phyloP scores from a whole-genome alignment of 2,797 vertebrate species.

The Microhierax caerulescens region DNA sequence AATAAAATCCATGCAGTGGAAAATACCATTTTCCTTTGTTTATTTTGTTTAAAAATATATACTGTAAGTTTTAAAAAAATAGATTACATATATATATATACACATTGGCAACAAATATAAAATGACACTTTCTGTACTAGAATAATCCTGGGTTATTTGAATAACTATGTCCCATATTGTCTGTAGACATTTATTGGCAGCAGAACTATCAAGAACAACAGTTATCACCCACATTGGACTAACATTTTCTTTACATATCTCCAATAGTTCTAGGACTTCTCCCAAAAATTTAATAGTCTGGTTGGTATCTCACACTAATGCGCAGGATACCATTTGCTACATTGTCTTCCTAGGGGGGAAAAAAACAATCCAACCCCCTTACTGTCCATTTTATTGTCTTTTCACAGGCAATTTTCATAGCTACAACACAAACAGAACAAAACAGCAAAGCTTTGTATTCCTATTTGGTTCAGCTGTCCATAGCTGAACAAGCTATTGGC shows the following conservation, averaged over 20 bases:
- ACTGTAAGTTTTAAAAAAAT: slow-evolving; percentile 34
- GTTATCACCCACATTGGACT: neutral
- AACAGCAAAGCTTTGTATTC: neutral
- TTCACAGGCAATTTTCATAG: neutral
- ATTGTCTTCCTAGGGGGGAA: neutral
- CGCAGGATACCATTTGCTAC: neutral
- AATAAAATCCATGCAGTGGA: neutral
- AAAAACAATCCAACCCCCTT: neutral
- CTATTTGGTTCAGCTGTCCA: neutral
- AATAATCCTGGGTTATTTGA: neutral
- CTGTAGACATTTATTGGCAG: neutral
- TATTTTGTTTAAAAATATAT: slow-evolving; percentile 63
- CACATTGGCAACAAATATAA: slow-evolving; percentile 2
- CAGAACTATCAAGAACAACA: neutral
- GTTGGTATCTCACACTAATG: neutral
- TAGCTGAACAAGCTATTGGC: neutral
- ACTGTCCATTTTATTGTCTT: neutral
- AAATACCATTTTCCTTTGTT: neutral
- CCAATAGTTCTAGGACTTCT: neutral
- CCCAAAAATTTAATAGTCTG: neutral
- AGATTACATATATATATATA: neutral
- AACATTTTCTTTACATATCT: neutral
- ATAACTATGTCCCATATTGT: neutral
- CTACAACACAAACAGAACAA: neutral
- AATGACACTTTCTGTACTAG: neutral